phyloP scores from a whole-genome alignment of 2,888 invertebrate species.

The Amphimallon solstitiale region DNA sequence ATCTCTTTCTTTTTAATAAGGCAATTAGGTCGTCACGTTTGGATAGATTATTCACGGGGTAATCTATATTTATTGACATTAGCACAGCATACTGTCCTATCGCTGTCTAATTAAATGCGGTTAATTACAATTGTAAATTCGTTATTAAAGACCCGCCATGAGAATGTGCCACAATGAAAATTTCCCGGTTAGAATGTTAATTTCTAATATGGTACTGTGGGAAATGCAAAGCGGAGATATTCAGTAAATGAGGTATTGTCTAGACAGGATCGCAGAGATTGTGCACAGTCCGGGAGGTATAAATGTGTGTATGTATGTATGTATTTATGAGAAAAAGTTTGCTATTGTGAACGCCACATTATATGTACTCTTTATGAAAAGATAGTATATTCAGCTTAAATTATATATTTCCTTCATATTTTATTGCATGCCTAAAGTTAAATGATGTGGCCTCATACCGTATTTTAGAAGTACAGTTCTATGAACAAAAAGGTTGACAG shows the following conservation, averaged over 20 bases:
- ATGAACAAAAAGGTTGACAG: no score
- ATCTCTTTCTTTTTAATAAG: no score
- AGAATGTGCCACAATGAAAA: background rate
- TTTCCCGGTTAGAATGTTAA: background rate
- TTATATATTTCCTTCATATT: no score
- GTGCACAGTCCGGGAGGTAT: background rate
- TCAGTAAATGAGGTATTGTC: background rate
- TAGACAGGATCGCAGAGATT: background rate
- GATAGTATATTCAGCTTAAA: no score
- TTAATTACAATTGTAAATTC: background rate
- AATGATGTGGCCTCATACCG: no score
- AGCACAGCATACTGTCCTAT: background rate
- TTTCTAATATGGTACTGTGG: constrained; percentile 7
- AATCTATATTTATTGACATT: no score
- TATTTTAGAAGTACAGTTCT: no score
- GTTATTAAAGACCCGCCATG: background rate
- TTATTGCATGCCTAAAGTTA: no score
- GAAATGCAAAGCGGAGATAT: background rate
- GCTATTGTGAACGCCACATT: background rate
- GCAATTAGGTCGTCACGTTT: no score
- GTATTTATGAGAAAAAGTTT: background rate
- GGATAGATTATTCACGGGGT: no score
- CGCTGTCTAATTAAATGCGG: background rate
- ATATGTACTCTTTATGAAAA: no score
- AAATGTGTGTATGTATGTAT: no score